Conservation (phyloP, 2,888 invertebrate genomes). For the Charanyca ferruginea region DNA sequence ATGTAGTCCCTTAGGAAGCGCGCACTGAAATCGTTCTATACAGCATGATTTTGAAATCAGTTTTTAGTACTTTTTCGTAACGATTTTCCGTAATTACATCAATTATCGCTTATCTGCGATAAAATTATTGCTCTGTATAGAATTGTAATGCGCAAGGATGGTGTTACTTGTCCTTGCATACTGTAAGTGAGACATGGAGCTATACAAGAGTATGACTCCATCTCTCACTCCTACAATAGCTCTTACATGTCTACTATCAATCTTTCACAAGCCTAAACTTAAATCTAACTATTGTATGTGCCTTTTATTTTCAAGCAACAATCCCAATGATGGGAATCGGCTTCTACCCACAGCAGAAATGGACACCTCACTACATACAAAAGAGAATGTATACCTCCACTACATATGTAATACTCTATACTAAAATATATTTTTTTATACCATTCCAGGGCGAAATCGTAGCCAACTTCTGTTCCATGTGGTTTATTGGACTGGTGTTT, state of each 20-base stretch:
- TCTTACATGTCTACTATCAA: too few species aligned
- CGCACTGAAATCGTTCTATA: too few species aligned
- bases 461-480: constrained; percentile 95
- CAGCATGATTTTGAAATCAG: too few species aligned
- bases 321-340: constrained; percentile 4
- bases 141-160: background rate
- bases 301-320: constrained; percentile 53
- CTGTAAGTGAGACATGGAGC: too few species aligned
- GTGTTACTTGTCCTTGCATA: too few species aligned
- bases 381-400: constrained; percentile 38
- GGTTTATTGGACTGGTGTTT: constrained; percentile 99
- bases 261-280: background rate
- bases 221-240: background rate
- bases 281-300: constrained; percentile 24
- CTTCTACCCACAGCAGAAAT: constrained; percentile 23
- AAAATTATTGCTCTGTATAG: too few species aligned
- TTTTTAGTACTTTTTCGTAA: too few species aligned
- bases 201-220: background rate
- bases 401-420: background rate
- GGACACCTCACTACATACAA: constrained; percentile 2
- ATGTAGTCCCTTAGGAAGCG: too few species aligned
- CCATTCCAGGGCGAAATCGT: constrained; percentile 80
- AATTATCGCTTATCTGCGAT: too few species aligned
- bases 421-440: background rate
- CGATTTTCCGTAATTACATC: too few species aligned